Conservation (phyloP, 2,797 vertebrate genomes). For the Pangasius larnaudii region DNA sequence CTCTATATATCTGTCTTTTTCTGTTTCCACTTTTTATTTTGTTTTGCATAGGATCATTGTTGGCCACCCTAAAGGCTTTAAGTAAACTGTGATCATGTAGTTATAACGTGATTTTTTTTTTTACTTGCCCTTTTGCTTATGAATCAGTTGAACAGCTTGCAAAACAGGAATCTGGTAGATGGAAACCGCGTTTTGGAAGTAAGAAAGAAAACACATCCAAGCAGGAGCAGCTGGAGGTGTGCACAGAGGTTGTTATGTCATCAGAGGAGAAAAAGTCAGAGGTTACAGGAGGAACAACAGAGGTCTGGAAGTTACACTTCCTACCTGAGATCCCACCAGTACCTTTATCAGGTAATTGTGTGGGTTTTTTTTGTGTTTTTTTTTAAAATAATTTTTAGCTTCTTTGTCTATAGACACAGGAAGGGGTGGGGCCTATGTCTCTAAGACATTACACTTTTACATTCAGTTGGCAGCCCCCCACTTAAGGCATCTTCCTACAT, state of each 20-base stretch:
- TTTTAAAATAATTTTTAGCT: neutral
- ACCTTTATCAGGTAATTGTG: constrained; percentile 73
- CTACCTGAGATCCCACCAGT: constrained; percentile 69
- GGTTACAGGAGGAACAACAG: constrained; percentile 39
- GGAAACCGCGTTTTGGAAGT: constrained; percentile 49
- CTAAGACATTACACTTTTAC: neutral
- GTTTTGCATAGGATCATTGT: neutral
- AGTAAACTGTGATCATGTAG: neutral
- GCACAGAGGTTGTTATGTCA: constrained; percentile 30
- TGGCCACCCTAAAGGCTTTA: neutral
- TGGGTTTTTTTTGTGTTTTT: neutral
- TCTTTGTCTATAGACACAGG: neutral
- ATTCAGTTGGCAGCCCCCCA: neutral
- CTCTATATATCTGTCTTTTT: neutral
- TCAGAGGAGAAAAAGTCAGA: constrained; percentile 15
- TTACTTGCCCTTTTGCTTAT: neutral
- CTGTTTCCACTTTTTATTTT: too few relatives aligned
- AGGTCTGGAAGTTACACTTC: constrained; percentile 60
- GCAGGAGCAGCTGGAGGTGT: neutral
- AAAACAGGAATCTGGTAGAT: constrained; percentile 30
- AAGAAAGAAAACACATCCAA: constrained; percentile 52
- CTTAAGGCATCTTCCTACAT: neutral
- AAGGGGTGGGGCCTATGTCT: neutral
- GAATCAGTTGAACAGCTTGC: constrained; percentile 52
- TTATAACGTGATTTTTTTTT: neutral